A percentile compares a stretch with the other conserved stretches of the same genome.
Conservation (phyloP, 2,797 vertebrate genomes). For the Avahi laniger region DNA sequence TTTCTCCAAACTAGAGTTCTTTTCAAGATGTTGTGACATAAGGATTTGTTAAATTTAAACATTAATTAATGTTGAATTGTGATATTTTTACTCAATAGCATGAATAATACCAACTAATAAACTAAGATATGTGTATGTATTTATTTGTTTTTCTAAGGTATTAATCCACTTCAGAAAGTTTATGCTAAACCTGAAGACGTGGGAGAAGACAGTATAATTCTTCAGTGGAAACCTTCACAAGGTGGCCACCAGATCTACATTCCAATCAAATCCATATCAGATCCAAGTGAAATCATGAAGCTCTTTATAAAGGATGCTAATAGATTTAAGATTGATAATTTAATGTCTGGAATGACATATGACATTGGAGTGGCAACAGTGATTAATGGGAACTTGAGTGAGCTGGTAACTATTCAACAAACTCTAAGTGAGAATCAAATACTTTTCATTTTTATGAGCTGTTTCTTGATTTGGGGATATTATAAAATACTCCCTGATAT, state of each 20-base stretch:
- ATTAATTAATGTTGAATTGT: not conserved
- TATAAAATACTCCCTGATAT: not conserved
- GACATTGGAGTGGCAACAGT: constrained; percentile 86
- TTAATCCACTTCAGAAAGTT: constrained; percentile 86
- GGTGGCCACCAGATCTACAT: constrained; percentile 85
- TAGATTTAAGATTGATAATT: constrained; percentile 83
- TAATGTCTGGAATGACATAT: constrained; percentile 89
- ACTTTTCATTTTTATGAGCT: not conserved
- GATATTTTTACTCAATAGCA: not conserved
- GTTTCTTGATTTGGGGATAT: not conserved
- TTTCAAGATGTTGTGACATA: not conserved
- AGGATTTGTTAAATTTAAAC: not conserved
- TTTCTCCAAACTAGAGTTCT: not conserved
- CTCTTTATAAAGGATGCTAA: constrained; percentile 82
- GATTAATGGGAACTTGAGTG: constrained; percentile 87
- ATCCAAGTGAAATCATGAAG: constrained; percentile 53
- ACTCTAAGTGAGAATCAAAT: constrained; percentile 87
- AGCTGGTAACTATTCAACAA: constrained; percentile 82
- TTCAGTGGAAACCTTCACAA: constrained; percentile 85
- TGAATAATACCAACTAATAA: not conserved
- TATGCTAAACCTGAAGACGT: constrained; percentile 76
- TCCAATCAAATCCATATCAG: constrained; percentile 75
- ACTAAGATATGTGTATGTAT: not conserved
- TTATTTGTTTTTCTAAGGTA: constrained; percentile 77
- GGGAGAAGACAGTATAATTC: constrained; percentile 83